phyloP scores from a whole-genome alignment of 1,140 invertebrate species.

The Aphelinus atriplicis region DNA sequence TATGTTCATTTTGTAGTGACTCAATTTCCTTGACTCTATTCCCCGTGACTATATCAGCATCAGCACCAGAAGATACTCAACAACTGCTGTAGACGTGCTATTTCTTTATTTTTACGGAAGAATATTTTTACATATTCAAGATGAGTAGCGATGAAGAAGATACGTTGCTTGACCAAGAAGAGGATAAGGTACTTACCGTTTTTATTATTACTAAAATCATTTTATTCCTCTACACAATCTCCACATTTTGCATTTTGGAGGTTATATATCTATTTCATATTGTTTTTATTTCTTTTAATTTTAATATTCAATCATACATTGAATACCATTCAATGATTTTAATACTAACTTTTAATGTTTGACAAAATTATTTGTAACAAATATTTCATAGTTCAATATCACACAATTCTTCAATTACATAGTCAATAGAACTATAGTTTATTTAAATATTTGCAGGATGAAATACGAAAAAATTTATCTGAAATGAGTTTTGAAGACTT shows the following conservation, averaged over 20 bases:
- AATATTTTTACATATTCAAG: conserved; percentile 21
- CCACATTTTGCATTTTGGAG: background rate
- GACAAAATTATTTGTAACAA: too few species aligned
- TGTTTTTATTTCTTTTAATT: background rate
- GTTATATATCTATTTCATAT: conserved; percentile 8
- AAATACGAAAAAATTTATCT: conserved; percentile 69
- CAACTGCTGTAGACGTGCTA: too few species aligned
- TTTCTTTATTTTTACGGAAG: too few species aligned
- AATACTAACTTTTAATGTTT: too few species aligned
- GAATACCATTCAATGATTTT: too few species aligned
- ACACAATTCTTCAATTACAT: background rate
- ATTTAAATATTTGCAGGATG: conserved; percentile 48
- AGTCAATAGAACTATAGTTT: conserved; percentile 8
- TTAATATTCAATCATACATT: too few species aligned
- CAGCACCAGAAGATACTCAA: too few species aligned
- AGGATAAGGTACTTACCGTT: conserved; percentile 44
- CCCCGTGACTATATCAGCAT: too few species aligned
- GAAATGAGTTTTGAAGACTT: conserved; percentile 82
- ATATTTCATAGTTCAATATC: too few species aligned
- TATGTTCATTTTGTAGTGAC: too few species aligned
- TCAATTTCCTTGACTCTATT: too few species aligned
- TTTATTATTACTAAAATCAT: background rate
- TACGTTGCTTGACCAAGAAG: conserved; percentile 38
- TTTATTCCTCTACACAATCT: too few species aligned
- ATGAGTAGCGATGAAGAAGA: conserved; percentile 45